Base-by-base conservation (phyloP, 2,113 vertebrate genomes). In the Bubo bubo region DNA sequence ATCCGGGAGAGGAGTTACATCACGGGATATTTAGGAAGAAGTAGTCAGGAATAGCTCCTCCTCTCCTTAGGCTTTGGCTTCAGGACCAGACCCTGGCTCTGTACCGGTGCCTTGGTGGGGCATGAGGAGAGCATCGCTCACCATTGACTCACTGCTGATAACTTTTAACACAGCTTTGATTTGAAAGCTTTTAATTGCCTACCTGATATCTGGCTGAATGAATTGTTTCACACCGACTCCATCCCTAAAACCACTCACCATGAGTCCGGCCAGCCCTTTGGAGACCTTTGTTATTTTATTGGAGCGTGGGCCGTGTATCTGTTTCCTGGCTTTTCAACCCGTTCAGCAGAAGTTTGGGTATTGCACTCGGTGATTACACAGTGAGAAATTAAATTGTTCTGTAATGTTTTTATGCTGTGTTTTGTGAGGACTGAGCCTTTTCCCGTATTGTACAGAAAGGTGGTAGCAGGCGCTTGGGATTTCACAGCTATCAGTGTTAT, bases 1-100 rank as follows among this genome's bases (percentile, higher is more conserved):
- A 97, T 97, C 97, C 94, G 88, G 94, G 73, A 92, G 89, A 71
- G 77, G 47, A 77, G 32, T 96, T 95, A 96, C 94, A 71, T 97
- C 94, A 98, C 60, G 6, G 90, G 63, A 56, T 91, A 95, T 80
- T 95, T 76, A 93, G 97, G 96, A 97, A 93, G 93, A 84, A 88
- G 68, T 49, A 84, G 82, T 83, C 77, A 58, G 66, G 87, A 95
- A 91, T 88, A 92, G 91, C 71, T 96, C 56, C 86, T 96, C 72
- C 55, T 86, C 67, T 93, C 52, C 71, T 90, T 92, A 77, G 60
- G 20, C 72, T 87, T 64, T 86, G 81, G 53, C 67, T 71, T 88
- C 53, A 52, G 82, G 67, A 86, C 22, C 56, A 64, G 73, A 93
- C 67, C n/a, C 75, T 3, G 3, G 49, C 75, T 73, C 75, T 53